Evolutionary conservation across 2,797 vertebrate species (phyloP), one percentile per base, ranked within the genome.

Genomic region (Chromis chromis): DNA sequence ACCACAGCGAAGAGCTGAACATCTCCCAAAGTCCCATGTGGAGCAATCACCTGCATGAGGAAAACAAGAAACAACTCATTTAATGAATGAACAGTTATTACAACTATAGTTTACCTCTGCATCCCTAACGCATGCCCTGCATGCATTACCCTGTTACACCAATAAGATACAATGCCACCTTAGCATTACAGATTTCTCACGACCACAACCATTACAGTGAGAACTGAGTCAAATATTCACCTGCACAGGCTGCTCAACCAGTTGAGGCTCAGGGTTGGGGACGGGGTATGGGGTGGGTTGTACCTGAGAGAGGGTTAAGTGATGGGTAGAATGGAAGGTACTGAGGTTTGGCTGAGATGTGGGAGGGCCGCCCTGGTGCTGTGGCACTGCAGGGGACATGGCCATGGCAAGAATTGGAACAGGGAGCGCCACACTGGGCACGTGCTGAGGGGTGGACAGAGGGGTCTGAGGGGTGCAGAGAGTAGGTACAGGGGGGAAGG

Each of bases 161-260:
- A 7, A 27, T 62, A 63, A 48, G 56, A 85, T 70, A 80, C 63
- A 80, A 10, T 64, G 19, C 70, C 55, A 83, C 70, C 79, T 76
- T 54, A 78, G 50, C 39, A 65, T 70, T 57, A 81, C 24, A 84
- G 75, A 76, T 68, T 79, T 79, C 55, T 73, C 63, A 83, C 74
- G 70, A 84, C 76, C 59, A 36, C 69, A 85, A 79, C 73, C 77
- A 86, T 79, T 79, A 80, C 85, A 89, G 59, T 78, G 71, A 91
- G 55, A 89, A 84, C 78, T 79, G 83, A 88, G 79, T 81, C 77
- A 83, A 81, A 92, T 91, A 92, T 91, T 93, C 93, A 95, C 94
- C 94, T 95, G 91, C 78, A 87, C 89, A 91, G 90, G 82, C 74
- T 82, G 86, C 70, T 93, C 88, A 92, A 91, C 76, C 90, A 91